Conservation (phyloP, 2,797 vertebrate genomes). For the Ambastaia sidthimunki region DNA sequence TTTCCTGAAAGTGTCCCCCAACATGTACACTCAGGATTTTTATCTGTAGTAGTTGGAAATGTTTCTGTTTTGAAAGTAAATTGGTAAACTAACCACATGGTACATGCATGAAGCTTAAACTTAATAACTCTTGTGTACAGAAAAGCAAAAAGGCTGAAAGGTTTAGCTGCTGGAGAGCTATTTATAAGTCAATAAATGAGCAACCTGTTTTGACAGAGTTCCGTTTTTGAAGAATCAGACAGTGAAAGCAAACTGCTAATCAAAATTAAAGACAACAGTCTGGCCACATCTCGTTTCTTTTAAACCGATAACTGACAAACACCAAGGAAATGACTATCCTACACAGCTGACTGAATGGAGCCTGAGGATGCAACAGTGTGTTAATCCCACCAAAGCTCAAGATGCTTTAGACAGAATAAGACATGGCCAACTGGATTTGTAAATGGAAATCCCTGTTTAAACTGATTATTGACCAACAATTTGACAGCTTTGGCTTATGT, state of each 20-base stretch:
- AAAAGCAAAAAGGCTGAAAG: too few species aligned
- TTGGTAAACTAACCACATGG: background rate
- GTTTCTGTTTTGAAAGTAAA: background rate
- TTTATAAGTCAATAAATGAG: too few species aligned
- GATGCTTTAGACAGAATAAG: background rate
- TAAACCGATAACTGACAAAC: too few species aligned
- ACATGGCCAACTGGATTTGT: background rate
- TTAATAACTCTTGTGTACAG: background rate
- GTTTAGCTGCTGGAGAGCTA: too few species aligned
- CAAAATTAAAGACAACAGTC: background rate
- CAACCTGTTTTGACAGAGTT: too few species aligned
- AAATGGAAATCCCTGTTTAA: slow-evolving; percentile 34
- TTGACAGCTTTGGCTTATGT: background rate
- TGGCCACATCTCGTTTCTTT: slow-evolving; percentile 51
- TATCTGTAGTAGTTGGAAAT: background rate
- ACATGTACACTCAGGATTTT: background rate
- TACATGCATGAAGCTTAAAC: background rate
- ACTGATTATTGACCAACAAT: background rate
- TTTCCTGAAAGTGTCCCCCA: background rate
- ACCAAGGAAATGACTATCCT: background rate
- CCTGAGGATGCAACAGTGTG: background rate
- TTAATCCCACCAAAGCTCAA: background rate
- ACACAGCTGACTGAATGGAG: slow-evolving; percentile 18
- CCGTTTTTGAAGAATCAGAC: too few species aligned
- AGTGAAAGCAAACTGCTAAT: background rate